Evolutionary conservation across 2,888 invertebrate genomes (phyloP).

Genomic region (Phasia obesa): DNA sequence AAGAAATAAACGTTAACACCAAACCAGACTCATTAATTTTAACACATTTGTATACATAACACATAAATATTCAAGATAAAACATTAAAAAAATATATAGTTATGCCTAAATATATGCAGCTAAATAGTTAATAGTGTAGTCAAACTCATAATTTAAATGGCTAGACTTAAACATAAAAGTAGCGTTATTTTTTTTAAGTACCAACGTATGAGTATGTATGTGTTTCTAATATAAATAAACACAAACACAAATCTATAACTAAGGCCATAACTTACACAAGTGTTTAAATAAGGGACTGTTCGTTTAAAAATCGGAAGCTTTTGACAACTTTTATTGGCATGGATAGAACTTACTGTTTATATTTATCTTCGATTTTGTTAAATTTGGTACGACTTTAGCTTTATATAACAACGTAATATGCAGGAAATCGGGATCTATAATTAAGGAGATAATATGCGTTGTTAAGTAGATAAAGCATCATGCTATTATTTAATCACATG

Average conservation of each 20-base stretch:
- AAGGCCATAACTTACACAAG: not conserved
- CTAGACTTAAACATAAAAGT: conserved; percentile 46
- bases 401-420: no score
- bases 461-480: no score
- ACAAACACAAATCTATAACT: conserved; percentile 42
- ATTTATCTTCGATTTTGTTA: no score
- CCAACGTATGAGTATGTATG: not conserved
- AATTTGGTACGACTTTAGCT: no score
- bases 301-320: no score
- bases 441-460: no score
- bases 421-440: no score
- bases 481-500: no score
- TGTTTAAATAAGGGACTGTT: not conserved
- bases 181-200: conserved; percentile 1
- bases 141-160: conserved; percentile 60
- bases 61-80: conserved; percentile 7
- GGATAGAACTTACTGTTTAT: no score
- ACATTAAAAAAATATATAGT: conserved; percentile 13
- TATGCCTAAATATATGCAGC: conserved; percentile 53
- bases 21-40: conserved; percentile 56
- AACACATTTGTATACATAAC: conserved; percentile 42
- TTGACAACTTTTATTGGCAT: no score
- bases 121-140: conserved; percentile 53
- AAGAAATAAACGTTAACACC: not conserved
- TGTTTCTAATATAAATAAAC: conserved; percentile 26